Conservation (phyloP, 2,888 invertebrate genomes). For the Drosophila merina region DNA sequence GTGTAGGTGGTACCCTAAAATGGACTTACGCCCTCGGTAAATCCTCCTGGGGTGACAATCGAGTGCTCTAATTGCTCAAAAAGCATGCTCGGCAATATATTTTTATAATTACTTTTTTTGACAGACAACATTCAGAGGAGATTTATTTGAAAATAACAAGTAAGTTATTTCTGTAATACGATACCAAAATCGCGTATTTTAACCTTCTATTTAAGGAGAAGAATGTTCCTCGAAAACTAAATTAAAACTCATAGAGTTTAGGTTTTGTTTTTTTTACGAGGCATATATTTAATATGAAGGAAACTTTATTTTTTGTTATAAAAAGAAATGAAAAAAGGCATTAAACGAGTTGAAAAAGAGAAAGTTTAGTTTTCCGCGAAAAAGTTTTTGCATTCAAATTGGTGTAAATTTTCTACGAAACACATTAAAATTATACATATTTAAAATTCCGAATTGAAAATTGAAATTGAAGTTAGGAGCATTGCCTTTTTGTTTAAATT, state of each 20-base stretch:
- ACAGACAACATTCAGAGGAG: conserved; percentile 5
- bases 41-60: conserved; percentile 21
- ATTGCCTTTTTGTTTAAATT: neutral
- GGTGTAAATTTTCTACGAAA: neutral
- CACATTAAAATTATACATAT: neutral
- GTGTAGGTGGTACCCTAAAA: neutral
- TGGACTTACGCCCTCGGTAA: neutral
- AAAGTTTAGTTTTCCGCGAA: no score
- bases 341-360: no score
- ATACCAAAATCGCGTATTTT: neutral
- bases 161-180: neutral
- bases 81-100: conserved; percentile 17
- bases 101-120: neutral
- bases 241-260: no score
- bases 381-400: no score
- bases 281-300: no score
- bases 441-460: no score
- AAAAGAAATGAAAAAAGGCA: no score
- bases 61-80: conserved; percentile 25
- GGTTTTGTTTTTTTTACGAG: no score
- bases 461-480: neutral
- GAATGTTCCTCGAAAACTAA: no score
- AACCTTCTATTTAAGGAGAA: neutral
- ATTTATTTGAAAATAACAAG: neutral
- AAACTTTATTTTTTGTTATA: no score